These are phyloP conservation scores for Crenuchus spilurus DNA, from an alignment of 2,797 vertebrate species.

Conservation along the genomic window DNA sequence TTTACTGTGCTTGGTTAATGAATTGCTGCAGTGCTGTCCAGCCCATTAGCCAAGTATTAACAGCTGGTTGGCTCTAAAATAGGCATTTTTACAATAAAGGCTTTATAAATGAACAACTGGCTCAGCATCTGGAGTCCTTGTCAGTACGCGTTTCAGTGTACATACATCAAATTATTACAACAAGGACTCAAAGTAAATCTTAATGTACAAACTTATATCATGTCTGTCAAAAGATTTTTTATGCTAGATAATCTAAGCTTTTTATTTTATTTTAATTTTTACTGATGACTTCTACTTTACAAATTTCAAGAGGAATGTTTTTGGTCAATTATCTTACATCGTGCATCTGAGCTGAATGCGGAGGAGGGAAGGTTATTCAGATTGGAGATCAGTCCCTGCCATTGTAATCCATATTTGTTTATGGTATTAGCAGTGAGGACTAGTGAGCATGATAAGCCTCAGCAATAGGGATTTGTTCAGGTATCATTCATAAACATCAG, in stretches of 20 bases:
- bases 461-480: slow-evolving; percentile 51
- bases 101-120: not conserved
- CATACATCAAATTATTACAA: not conserved
- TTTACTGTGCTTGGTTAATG: not conserved
- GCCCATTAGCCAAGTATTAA: slow-evolving; percentile 15
- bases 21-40: slow-evolving; percentile 9
- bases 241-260: not conserved
- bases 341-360: slow-evolving; percentile 40
- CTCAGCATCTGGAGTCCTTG: not conserved
- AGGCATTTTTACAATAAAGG: not conserved
- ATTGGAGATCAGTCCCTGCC: slow-evolving; percentile 30
- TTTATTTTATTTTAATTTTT: no score
- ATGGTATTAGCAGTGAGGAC: slow-evolving; percentile 48
- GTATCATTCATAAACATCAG: slow-evolving; percentile 57
- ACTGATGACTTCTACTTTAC: no score
- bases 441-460: slow-evolving; percentile 51
- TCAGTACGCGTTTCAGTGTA: not conserved
- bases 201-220: not conserved
- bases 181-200: not conserved
- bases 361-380: slow-evolving; percentile 35
- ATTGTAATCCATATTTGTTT: slow-evolving; percentile 57
- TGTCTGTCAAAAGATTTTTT: not conserved
- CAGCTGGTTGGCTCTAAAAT: not conserved
- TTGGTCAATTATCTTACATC: slow-evolving; percentile 39
- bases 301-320: slow-evolving; percentile 4